Conservation (phyloP, 2,888 invertebrate species). For the Zootermopsis nevadensis region DNA sequence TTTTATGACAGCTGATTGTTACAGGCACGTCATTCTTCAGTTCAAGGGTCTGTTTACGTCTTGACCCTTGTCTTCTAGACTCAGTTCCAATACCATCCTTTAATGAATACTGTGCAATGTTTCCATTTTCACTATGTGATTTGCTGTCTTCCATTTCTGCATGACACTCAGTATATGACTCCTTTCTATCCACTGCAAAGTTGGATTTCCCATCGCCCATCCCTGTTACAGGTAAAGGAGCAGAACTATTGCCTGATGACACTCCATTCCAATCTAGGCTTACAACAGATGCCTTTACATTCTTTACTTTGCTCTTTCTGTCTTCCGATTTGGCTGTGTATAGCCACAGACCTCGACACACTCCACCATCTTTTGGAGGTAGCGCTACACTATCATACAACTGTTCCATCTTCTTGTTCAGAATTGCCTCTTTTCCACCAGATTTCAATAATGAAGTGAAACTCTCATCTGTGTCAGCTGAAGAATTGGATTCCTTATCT, state of each 20-base stretch:
- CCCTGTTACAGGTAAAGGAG: neutral
- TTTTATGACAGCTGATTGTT: neutral
- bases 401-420: neutral
- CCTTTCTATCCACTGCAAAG: neutral
- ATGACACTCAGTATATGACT: neutral
- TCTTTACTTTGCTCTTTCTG: neutral
- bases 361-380: neutral
- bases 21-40: neutral
- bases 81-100: too few species aligned
- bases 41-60: too few species aligned
- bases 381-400: conserved; percentile 3
- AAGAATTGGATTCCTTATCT: neutral
- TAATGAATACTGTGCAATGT: too few species aligned
- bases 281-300: neutral
- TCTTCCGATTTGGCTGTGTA: neutral
- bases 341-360: conserved; percentile 6
- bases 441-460: neutral
- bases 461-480: neutral
- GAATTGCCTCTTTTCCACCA: neutral
- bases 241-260: neutral
- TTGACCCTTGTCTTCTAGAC: too few species aligned
- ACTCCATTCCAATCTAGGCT: neutral
- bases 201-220: neutral
- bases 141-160: neutral
- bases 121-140: neutral